Evolutionary conservation across 1,140 invertebrate species (phyloP), one percentile per base, ranked within the genome.

Genomic region (Trissolcus basalis): DNA sequence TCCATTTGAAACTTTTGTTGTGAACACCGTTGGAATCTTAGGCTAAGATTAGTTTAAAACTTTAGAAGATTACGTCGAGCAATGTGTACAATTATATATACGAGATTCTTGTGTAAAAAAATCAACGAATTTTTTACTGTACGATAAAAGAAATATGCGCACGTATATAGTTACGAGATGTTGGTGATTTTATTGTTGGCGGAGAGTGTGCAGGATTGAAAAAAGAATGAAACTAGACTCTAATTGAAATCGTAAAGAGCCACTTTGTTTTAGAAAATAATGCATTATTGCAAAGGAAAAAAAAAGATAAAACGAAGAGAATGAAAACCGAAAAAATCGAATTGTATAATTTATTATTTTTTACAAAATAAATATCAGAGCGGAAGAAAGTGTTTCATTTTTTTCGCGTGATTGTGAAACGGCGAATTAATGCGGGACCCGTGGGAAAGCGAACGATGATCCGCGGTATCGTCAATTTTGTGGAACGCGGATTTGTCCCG

Each of bases 301-400:
- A 12, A 39, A 63, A 27, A 49, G 10, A 6, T 10, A n/a, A n/a
- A n/a, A n/a, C n/a, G n/a, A 8, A 45, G 14, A 14, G 13, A 45
- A 45, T n/a, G 4, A 19, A 48, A 27, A 55, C 12, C 48, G 41
- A 74, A n/a, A n/a, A n/a, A n/a, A 74, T 56, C 43, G 63, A 74
- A 74, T 74, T 74, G 71, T 74, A 74, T 65, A 74, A 74, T 68
- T 74, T 74, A 74, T 74, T 68, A 67, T 74, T 74, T 74, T 74
- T 74, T 74, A 74, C 71, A 74, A 44, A 72, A 74, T 74, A 74
- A 74, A 74, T 74, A 67, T 74, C 47, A 68, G 33, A 74, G 15
- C 32, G 56, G 32, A 54, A 39, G 36, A 9, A 12, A 12, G 43
- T 44, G 43, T 44, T 44, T 44, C 13, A 44, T 44, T 44, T 44